phyloP scores from a whole-genome alignment of 1,140 invertebrate species.

The Nixonia krombeini region DNA sequence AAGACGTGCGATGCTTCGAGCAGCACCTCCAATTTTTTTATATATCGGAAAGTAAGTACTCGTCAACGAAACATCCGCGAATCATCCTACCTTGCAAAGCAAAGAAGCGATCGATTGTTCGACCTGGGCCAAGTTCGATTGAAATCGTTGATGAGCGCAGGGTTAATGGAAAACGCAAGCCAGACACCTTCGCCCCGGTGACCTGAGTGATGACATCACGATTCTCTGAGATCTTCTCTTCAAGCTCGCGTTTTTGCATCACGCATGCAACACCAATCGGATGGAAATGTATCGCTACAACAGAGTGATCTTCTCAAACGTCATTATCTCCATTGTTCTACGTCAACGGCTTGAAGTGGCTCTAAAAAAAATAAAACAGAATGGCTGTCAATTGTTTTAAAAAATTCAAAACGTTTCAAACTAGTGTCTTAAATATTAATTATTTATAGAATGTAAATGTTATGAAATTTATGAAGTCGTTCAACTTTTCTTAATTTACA shows the following conservation, averaged over 20 bases:
- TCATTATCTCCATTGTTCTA: neutral
- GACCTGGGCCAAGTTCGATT: conserved; percentile 44
- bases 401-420: too few species aligned
- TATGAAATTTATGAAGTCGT: too few species aligned
- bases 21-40: conserved; percentile 25
- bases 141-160: conserved; percentile 54
- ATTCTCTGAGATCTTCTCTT: conserved; percentile 38
- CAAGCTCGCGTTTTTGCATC: conserved; percentile 41
- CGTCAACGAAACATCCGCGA: conserved; percentile 36
- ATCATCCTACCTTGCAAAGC: conserved; percentile 58
- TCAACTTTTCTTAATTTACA: too few species aligned
- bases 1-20: conserved; percentile 18
- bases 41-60: conserved; percentile 26
- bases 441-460: too few species aligned
- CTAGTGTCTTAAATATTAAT: too few species aligned
- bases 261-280: conserved; percentile 3
- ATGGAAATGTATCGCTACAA: neutral
- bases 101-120: conserved; percentile 56
- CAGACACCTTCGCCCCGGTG: conserved; percentile 55
- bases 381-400: too few species aligned
- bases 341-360: too few species aligned
- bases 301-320: neutral
- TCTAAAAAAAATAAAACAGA: too few species aligned
- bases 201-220: conserved; percentile 47
- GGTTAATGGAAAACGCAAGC: conserved; percentile 62